Conservation (phyloP, 2,113 vertebrate species). For the Crotalus viridis region DNA sequence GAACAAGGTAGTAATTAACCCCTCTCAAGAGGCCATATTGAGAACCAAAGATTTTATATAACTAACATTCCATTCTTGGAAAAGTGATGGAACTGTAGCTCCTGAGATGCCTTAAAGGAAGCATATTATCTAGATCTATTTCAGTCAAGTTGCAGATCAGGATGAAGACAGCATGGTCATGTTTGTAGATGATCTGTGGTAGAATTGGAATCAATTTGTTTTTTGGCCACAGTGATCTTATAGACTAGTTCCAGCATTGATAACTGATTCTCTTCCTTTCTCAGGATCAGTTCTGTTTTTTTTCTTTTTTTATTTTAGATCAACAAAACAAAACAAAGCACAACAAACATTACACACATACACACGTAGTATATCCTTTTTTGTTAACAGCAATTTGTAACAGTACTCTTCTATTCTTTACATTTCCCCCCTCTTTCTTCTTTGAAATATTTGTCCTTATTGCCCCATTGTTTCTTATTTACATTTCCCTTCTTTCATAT, state of each 20-base stretch:
- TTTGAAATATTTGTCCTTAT: no score
- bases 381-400: no score
- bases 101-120: background rate
- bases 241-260: background rate
- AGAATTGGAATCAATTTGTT: background rate
- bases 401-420: no score
- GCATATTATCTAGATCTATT: background rate
- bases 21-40: background rate
- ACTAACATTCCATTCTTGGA: background rate
- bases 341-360: no score
- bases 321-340: no score
- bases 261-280: background rate
- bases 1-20: background rate
- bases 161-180: background rate
- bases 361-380: no score
- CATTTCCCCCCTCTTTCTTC: no score
- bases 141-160: background rate
- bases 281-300: background rate
- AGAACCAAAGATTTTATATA: background rate
- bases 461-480: no score
- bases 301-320: no score
- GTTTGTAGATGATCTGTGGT: background rate
- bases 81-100: background rate
- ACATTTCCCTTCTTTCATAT: no score
- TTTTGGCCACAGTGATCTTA: background rate